Evolutionary conservation across 2,113 vertebrate species (phyloP), one percentile per base, ranked within the genome.

Genomic region (Gopherus evgoodei): DNA sequence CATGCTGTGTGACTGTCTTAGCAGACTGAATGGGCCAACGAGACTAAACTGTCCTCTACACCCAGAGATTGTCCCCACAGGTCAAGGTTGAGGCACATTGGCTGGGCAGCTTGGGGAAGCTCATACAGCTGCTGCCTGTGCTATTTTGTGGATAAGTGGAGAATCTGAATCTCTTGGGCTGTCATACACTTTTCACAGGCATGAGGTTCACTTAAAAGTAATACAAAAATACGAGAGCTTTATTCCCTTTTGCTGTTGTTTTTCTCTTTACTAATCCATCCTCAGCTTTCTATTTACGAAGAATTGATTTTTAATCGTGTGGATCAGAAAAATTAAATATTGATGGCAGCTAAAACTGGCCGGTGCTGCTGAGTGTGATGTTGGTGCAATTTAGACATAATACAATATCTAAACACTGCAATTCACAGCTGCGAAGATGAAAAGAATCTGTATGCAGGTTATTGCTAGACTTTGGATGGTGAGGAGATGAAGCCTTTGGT

Each of bases 311-410:
- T 44, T 35, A 7, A 96, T 88, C 81, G 86, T 89, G 87, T 22
- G 91, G 93, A 94, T 92, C 59, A 84, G 84, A 94, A 95, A 96
- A 97, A 98, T 95, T 90, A 96, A 96, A 95, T 92, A 88, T 42
- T 29, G 90, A 90, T 93, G 95, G 86, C 79, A 56, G 93, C 90
- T 89, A 83, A 97, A 93, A 3, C 94, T 53, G 89, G 52, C 57
- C 90, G 5, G 83, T 57, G 52, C 54, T 0, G 11, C 81, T 3
- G 57, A 53, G 79, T 4, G 80, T 1, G 54, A 1, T 25, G 75
- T 76, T 84, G 89, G 75, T 90, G 82, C 87, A 35, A 3, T 78
- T 62, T 25, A 50, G 35, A 76, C 83, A 59, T 4, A 49, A 83
- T 44, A 79, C 14, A 92, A n/a, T 49, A 22, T 24, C 94, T 89